Evolutionary conservation across 2,888 invertebrate species (phyloP).

Genomic region (Scaptomyza cyrtandrae): DNA sequence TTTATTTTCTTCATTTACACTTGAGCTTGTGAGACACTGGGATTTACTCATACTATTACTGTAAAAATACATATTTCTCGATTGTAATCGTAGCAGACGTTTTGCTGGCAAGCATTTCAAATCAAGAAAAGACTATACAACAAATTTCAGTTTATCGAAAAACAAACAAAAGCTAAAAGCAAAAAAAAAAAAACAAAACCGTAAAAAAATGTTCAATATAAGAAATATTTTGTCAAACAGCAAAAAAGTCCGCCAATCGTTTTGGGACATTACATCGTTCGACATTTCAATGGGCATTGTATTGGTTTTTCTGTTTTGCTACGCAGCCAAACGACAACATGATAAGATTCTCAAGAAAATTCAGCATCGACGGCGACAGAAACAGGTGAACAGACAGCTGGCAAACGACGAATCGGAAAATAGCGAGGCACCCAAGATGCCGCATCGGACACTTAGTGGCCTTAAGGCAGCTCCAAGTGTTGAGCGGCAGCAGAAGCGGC

Average conservation of each 20-base stretch:
- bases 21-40: conserved; percentile 20
- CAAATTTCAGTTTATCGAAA: background rate
- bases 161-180: background rate
- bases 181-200: conserved; percentile 15
- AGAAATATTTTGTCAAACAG: background rate
- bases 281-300: conserved; percentile 5
- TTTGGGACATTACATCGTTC: background rate
- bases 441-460: conserved; percentile 1
- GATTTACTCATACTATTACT: conserved; percentile 10
- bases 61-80: conserved; percentile 18
- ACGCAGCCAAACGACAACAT: conserved; percentile 1
- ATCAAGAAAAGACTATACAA: background rate
- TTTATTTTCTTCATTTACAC: background rate
- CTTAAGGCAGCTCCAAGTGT: conserved; percentile 29
- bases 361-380: background rate
- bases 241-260: background rate
- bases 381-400: background rate
- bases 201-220: conserved; percentile 15
- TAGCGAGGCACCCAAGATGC: background rate
- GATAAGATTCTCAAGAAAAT: background rate
- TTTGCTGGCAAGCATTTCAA: conserved; percentile 1
- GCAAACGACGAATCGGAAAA: background rate
- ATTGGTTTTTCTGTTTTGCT: conserved; percentile 18
- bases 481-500: conserved; percentile 25
- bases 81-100: conserved; percentile 25